Evolutionary conservation across 2,888 invertebrate genomes (phyloP).

Genomic region (Tanypteryx hageni): DNA sequence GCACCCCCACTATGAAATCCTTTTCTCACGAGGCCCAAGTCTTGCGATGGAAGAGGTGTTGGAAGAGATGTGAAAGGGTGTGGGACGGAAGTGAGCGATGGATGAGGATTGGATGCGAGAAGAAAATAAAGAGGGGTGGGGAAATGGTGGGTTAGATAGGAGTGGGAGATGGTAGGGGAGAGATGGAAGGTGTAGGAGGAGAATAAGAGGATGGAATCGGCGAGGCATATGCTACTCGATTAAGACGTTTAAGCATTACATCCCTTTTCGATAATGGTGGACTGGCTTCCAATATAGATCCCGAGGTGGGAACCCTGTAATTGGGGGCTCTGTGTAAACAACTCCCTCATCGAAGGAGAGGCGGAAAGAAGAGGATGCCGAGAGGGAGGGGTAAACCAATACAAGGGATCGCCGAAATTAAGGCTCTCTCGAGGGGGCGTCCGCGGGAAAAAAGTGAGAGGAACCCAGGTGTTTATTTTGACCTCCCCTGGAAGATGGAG

Average conservation of each 20-base stretch:
- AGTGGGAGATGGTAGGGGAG: not conserved
- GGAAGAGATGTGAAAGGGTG: too few relatives aligned
- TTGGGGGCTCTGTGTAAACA: constrained; percentile 19
- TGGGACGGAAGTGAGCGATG: too few relatives aligned
- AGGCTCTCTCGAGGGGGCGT: not conserved
- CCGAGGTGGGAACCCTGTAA: not conserved
- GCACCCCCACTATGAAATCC: not conserved
- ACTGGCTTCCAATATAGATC: constrained; percentile 31
- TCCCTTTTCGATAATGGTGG: not conserved
- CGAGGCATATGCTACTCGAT: constrained; percentile 32
- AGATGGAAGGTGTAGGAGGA: not conserved
- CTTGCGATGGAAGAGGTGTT: not conserved
- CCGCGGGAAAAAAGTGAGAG: not conserved
- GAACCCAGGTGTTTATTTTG: constrained; percentile 13
- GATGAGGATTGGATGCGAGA: too few relatives aligned
- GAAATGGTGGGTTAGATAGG: too few relatives aligned
- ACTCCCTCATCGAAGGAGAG: not conserved
- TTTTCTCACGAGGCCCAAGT: constrained; percentile 1
- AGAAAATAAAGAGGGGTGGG: too few relatives aligned
- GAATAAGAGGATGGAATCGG: not conserved
- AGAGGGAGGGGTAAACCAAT: not conserved
- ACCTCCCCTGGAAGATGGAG: not conserved
- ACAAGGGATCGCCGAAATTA: constrained; percentile 13
- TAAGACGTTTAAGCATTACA: not conserved
- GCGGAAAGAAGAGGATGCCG: not conserved